Base-by-base conservation (phyloP, 2,888 invertebrate species). In the Troglohyphantes excavatus region DNA sequence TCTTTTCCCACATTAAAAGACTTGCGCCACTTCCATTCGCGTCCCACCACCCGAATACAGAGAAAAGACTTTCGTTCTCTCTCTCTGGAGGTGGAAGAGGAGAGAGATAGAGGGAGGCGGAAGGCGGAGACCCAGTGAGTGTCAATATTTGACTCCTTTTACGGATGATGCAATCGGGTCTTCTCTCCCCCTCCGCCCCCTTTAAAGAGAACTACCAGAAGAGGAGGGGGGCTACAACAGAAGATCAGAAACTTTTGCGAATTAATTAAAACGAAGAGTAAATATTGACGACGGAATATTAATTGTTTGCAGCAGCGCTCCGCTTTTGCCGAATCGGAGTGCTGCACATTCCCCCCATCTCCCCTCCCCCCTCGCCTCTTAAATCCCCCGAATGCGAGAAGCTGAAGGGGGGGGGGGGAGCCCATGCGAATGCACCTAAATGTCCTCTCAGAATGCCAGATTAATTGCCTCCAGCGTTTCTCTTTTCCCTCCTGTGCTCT, bases 221-320 rank as follows among this genome's bases (percentile, higher is more conserved):
- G 53, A 39, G 26, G 27, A 11, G 67, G 21, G 29, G 27, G 43
- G 67, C 19, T n/a, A 59, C 21, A 78, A 73, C 78, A 79, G 88
- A 79, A 67, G 86, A 90, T 86, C 90, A 85, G 91, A 91, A 91
- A 91, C 91, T 91, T 91, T 91, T 83, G 75, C 79, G 88, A 91
- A 91, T 91, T 91, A 91, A 91, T 91, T 91, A 91, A 91, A 91
- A 90, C 91, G 88, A 85, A 84, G 89, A 76, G 89, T 89, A 89
- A 91, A 91, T 90, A 91, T 88, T 85, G 91, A 91, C 88, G 85
- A 90, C 90, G 90, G 90, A 82, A 90, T 90, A 90, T 90, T 90
- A 90, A 90, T 90, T 90, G 90, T 90, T 90, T 90, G 90, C 86
- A 73, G 90, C 90, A 79, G 76, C 46, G 59, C 27, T 11, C 79